A percentile compares a stretch with the other conserved stretches of the same genome.
phyloP scores from a whole-genome alignment of 2,888 invertebrate genomes.

The Drosophila borealis region DNA sequence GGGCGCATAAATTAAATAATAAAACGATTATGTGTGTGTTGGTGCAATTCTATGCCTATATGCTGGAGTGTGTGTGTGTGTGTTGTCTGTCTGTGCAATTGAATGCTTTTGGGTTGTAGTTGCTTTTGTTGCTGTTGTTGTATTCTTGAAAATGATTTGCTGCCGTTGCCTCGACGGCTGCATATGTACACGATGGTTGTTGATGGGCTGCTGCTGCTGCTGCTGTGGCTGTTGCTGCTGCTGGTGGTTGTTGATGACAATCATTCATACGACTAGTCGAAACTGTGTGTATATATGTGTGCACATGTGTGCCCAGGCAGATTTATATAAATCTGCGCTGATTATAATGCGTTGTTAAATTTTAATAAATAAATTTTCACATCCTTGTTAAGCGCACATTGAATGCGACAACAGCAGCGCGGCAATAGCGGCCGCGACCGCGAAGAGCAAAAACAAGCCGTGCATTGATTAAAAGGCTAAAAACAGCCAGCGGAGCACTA shows the following conservation, averaged over 20 bases:
- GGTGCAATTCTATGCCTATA: conserved; percentile 39
- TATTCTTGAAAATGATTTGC: conserved; percentile 62
- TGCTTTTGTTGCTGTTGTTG: conserved; percentile 25
- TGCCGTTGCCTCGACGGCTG: conserved; percentile 53
- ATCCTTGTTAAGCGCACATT: conserved; percentile 79
- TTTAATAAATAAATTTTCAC: conserved; percentile 82
- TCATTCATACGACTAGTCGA: conserved; percentile 58
- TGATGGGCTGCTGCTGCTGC: conserved; percentile 57
- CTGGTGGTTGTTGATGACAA: conserved; percentile 67
- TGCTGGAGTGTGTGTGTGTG: conserved; percentile 17
- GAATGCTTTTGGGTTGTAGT: conserved; percentile 53
- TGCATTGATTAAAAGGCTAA: conserved; percentile 71
- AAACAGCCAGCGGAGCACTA: conserved; percentile 12
- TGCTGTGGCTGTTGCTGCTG: conserved; percentile 45
- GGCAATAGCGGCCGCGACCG: conserved; percentile 25
- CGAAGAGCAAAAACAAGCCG: conserved; percentile 22
- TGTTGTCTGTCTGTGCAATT: conserved; percentile 69
- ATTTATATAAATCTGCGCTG: conserved; percentile 74
- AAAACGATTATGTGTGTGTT: conserved; percentile 67
- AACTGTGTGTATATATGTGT: conserved; percentile 24
- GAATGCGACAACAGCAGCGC: conserved; percentile 51
- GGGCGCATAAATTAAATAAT: conserved; percentile 82
- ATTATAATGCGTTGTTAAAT: conserved; percentile 83
- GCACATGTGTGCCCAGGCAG: conserved; percentile 43
- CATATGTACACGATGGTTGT: conserved; percentile 63